Percentiles rank a stretch among this genome's conserved stretches.
Conservation (phyloP, 2,888 invertebrate genomes). For the Brachyptera risi region DNA sequence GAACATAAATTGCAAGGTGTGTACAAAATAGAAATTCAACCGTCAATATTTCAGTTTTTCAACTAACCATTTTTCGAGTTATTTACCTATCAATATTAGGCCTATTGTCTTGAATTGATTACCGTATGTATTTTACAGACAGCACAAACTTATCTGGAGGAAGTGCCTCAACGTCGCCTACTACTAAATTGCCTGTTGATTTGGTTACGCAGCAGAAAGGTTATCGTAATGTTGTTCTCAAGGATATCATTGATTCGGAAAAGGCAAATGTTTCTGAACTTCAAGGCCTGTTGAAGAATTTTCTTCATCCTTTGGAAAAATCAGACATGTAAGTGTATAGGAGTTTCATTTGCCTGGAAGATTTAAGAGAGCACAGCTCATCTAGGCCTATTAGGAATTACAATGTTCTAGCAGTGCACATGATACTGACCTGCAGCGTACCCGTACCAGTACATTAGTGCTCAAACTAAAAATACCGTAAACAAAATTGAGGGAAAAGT, state of each 20-base stretch:
- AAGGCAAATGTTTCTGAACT: conserved; percentile 86
- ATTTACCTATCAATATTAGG: background rate
- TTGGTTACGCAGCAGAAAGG: conserved; percentile 56
- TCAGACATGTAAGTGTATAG: conserved; percentile 81
- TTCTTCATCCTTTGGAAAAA: conserved; percentile 80
- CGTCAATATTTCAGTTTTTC: background rate
- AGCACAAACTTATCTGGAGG: conserved; percentile 4
- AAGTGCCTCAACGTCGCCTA: background rate
- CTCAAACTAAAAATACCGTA: too few relatives aligned
- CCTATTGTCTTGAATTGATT: too few relatives aligned
- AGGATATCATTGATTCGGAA: conserved; percentile 90
- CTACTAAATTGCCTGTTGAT: conserved; percentile 33
- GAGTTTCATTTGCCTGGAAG: too few relatives aligned
- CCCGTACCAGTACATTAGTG: too few relatives aligned
- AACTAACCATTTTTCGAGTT: background rate
- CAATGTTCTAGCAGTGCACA: too few relatives aligned
- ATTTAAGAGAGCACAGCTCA: too few relatives aligned
- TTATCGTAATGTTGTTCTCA: conserved; percentile 79
- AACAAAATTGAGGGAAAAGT: too few relatives aligned
- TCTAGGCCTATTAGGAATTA: too few relatives aligned
- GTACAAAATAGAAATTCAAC: background rate
- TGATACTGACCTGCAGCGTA: too few relatives aligned
- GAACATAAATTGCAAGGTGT: conserved; percentile 69
- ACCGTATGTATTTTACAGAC: background rate
- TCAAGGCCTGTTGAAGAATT: conserved; percentile 77